phyloP scores from a whole-genome alignment of 2,113 vertebrate genomes.

The Morone saxatilis region DNA sequence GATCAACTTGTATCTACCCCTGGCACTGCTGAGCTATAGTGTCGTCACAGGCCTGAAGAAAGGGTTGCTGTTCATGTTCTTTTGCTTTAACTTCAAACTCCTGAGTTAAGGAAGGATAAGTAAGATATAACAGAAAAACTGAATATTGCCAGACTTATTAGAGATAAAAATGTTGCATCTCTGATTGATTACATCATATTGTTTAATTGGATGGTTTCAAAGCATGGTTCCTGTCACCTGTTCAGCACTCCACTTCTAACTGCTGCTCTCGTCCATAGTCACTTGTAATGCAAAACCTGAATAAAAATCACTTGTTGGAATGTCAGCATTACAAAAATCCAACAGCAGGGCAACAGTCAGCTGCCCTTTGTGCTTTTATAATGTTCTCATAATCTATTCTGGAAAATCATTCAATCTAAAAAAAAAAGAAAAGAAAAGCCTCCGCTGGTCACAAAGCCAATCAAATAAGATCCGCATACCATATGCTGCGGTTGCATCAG shows the following conservation, averaged over 20 bases:
- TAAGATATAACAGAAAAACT: neutral
- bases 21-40: neutral
- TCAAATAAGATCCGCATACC: neutral
- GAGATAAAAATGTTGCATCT: neutral
- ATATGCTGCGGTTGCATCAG: neutral
- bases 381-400: conserved; percentile 1
- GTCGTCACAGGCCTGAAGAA: neutral
- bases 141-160: too few relatives aligned
- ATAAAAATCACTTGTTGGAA: too few relatives aligned
- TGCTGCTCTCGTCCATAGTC: neutral
- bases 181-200: neutral
- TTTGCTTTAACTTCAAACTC: neutral
- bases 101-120: neutral
- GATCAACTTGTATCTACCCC: neutral
- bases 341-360: neutral
- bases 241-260: too few relatives aligned
- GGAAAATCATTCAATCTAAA: conserved; percentile 10
- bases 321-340: neutral
- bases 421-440: neutral
- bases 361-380: neutral
- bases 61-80: neutral
- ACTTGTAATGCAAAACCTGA: neutral
- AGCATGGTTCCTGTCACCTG: too few relatives aligned
- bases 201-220: neutral
- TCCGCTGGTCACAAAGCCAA: neutral